A percentile compares a stretch with the other conserved stretches of the same genome.
These are phyloP conservation scores for Drosophila guanche DNA, from an alignment of 1,140 invertebrate species.

Conservation along the genomic window DNA sequence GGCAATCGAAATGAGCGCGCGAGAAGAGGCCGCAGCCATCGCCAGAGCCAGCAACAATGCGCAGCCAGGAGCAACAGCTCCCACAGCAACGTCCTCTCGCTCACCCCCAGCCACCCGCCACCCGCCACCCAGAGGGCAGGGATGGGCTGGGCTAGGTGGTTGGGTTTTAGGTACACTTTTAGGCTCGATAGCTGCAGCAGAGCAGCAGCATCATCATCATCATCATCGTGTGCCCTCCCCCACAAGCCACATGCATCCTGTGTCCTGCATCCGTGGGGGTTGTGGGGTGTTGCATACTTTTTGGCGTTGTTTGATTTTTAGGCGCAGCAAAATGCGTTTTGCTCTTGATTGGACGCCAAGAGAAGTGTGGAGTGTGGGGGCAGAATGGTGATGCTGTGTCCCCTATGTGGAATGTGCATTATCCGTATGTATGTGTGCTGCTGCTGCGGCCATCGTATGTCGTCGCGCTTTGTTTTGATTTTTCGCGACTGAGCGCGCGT, in stretches of 20 bases:
- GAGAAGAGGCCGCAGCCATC: slow-evolving; percentile 17
- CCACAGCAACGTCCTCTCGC: slow-evolving; percentile 13
- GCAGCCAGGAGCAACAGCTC: slow-evolving; percentile 61
- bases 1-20: slow-evolving; percentile 54
- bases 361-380: slow-evolving; percentile 4
- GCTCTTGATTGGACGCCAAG: slow-evolving; percentile 52
- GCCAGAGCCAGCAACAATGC: slow-evolving; percentile 27
- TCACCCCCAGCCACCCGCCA: too few relatives aligned
- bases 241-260: background rate
- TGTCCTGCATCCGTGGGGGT: background rate
- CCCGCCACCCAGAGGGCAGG: too few relatives aligned
- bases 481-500: slow-evolving; percentile 79
- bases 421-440: slow-evolving; percentile 12
- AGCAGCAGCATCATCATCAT: too few relatives aligned
- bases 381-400: background rate
- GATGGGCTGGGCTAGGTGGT: background rate
- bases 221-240: too few relatives aligned
- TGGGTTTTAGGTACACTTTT: slow-evolving; percentile 55
- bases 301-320: slow-evolving; percentile 78
- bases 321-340: slow-evolving; percentile 78
- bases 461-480: slow-evolving; percentile 81
- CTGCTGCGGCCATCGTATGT: slow-evolving; percentile 33
- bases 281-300: slow-evolving; percentile 69
- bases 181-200: slow-evolving; percentile 45
- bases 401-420: slow-evolving; percentile 5